These are phyloP conservation scores for Aphaenogaster ashmeadi DNA, from an alignment of 1,140 invertebrate genomes.

Conservation along the genomic window DNA sequence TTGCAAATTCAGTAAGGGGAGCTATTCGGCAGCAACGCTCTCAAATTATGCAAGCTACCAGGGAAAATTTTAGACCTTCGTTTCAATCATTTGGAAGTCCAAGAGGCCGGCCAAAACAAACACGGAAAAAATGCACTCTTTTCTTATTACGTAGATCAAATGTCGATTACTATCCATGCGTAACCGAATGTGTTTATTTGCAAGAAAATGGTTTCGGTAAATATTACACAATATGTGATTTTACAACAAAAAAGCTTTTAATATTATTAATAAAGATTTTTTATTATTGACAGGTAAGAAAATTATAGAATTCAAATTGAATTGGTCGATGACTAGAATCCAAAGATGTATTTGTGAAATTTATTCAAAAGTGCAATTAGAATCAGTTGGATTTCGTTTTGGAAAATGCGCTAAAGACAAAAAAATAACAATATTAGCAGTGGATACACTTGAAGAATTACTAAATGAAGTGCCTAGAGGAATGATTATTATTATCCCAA, in stretches of 20 bases:
- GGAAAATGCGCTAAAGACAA: neutral
- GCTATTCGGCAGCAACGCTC: neutral
- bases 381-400: constrained; percentile 6
- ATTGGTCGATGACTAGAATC: constrained; percentile 4
- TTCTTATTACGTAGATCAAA: constrained; percentile 14
- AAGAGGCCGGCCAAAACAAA: neutral
- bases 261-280: neutral
- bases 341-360: constrained; percentile 6
- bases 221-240: constrained; percentile 10
- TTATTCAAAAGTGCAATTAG: constrained; percentile 11
- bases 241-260: neutral
- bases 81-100: neutral
- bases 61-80: constrained; percentile 9
- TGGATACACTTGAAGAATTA: neutral
- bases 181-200: neutral
- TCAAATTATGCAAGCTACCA: constrained; percentile 6
- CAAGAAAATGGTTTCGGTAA: constrained; percentile 10
- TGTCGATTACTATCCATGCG: neutral
- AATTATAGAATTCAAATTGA: constrained; percentile 1
- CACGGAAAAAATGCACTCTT: neutral
- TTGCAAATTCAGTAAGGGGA: constrained; percentile 4
- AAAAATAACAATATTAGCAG: neutral
- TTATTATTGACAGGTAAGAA: constrained; percentile 1
- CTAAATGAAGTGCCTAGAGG: neutral
- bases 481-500: constrained; percentile 4